phyloP scores from a whole-genome alignment of 2,113 vertebrate genomes.

The Hippocampus mohnikei region DNA sequence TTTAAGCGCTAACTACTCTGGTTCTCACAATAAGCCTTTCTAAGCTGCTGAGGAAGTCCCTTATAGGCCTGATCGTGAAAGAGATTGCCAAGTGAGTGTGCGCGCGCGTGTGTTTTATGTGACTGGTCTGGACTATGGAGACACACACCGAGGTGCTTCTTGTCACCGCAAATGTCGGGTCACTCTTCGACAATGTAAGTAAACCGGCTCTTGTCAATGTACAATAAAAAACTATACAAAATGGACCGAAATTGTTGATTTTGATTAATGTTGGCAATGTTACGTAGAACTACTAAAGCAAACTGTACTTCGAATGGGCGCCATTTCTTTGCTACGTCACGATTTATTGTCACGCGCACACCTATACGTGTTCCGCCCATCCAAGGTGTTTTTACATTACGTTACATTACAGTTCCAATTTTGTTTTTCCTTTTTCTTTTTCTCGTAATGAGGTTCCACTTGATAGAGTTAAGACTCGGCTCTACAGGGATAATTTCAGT shows the following conservation, averaged over 20 bases:
- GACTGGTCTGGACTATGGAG: constrained; percentile 63
- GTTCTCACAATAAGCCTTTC: constrained; percentile 19
- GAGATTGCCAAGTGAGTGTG: neutral
- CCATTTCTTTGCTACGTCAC: neutral
- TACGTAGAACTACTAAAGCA: neutral
- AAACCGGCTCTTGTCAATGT: neutral
- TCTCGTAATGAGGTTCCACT: neutral
- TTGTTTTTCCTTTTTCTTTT: neutral
- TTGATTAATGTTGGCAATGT: neutral
- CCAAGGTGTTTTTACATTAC: neutral
- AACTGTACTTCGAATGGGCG: constrained; percentile 6
- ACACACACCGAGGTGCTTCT: constrained; percentile 68
- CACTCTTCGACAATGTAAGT: constrained; percentile 80
- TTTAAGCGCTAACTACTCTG: neutral
- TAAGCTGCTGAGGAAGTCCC: constrained; percentile 29
- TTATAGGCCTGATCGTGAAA: constrained; percentile 12
- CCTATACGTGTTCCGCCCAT: neutral
- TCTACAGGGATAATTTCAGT: too few species aligned
- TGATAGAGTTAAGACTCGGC: too few species aligned
- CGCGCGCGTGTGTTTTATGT: neutral
- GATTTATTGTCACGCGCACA: neutral
- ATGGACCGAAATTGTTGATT: too few species aligned
- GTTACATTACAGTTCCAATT: too few species aligned
- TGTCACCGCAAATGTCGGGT: constrained; percentile 79
- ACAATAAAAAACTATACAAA: neutral